phyloP scores from a whole-genome alignment of 2,888 invertebrate genomes.

The Syritta pipiens region DNA sequence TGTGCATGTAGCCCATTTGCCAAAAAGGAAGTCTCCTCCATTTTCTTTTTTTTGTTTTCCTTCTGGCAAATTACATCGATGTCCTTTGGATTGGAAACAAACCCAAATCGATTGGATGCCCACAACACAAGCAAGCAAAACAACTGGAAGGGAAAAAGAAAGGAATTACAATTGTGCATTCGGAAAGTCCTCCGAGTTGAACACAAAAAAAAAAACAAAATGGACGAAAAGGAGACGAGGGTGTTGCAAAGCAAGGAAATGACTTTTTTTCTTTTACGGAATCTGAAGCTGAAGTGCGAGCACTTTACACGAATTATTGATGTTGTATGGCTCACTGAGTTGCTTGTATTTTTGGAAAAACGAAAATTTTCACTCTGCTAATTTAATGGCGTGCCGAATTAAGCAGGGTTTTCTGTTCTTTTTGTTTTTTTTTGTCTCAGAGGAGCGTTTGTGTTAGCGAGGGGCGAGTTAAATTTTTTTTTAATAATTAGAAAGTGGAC shows the following conservation, averaged over 20 bases:
- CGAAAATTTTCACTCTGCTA: constrained; percentile 20
- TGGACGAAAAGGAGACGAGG: not conserved
- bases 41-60: not conserved
- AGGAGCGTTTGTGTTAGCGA: no score
- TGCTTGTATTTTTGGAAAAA: constrained; percentile 20
- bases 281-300: constrained; percentile 18
- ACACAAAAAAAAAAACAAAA: no score
- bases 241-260: no score
- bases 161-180: constrained; percentile 39
- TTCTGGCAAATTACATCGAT: constrained; percentile 58
- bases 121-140: constrained; percentile 30
- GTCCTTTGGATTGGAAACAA: constrained; percentile 61
- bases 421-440: no score
- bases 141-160: constrained; percentile 1
- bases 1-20: constrained; percentile 12
- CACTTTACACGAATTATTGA: constrained; percentile 35
- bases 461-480: no score
- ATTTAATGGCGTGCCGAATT: constrained; percentile 16
- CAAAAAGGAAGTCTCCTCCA: constrained; percentile 35
- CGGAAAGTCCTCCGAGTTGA: no score
- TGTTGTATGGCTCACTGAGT: constrained; percentile 10
- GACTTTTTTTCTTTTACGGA: constrained; percentile 26
- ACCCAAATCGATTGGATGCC: constrained; percentile 61
- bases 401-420: no score
- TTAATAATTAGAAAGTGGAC: constrained; percentile 6